Conservation (phyloP, 2,113 vertebrate genomes). For the Pyrgilauda ruficollis region DNA sequence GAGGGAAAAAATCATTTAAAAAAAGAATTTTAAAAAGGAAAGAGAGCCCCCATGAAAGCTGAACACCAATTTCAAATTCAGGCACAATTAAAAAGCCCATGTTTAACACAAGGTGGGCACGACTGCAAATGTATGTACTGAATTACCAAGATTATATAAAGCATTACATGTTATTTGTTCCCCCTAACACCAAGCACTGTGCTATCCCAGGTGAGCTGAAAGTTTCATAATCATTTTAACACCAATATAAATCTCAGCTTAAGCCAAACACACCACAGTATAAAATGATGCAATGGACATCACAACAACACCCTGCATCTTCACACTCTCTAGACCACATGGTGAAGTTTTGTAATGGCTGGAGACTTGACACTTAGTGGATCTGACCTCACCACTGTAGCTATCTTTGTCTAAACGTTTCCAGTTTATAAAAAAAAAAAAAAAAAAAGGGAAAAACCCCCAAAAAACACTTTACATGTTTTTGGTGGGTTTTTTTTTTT, state of each 20-base stretch:
- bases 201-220: background rate
- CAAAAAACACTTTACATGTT: background rate
- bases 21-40: background rate
- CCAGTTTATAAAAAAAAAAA: background rate
- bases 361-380: background rate
- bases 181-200: background rate
- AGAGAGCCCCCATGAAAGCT: background rate
- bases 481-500: background rate
- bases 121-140: background rate
- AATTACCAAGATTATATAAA: background rate
- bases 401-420: slow-evolving; percentile 15
- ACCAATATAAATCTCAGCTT: background rate
- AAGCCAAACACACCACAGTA: background rate
- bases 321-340: background rate
- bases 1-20: background rate
- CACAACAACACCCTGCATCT: background rate
- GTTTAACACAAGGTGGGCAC: background rate
- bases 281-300: background rate
- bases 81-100: background rate
- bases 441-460: rapidly evolving
- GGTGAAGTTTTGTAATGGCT: background rate
- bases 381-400: background rate
- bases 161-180: background rate
- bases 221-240: background rate
- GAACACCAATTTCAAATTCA: background rate